Conservation (phyloP, 2,113 vertebrate genomes). For the Psettodes erumei region DNA sequence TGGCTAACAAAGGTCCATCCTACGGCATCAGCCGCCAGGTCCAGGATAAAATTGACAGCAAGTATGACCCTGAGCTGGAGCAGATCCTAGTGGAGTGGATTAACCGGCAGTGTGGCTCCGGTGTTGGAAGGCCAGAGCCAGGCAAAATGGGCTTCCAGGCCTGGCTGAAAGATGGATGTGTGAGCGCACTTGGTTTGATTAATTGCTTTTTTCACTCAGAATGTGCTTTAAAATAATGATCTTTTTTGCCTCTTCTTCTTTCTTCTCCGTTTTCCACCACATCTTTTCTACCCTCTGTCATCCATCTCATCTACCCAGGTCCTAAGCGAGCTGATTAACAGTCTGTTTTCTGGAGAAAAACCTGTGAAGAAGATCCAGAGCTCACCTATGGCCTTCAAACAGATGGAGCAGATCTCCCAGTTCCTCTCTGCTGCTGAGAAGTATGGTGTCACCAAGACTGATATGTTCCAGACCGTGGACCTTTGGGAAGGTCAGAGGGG, state of each 20-base stretch:
- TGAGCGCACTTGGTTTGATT: conserved; percentile 78
- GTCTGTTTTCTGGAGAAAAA: conserved; percentile 86
- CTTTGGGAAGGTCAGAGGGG: conserved; percentile 90
- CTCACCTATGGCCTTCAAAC: conserved; percentile 94
- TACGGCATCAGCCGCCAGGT: conserved; percentile 96
- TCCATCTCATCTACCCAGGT: conserved; percentile 80
- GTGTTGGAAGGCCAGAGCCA: conserved; percentile 86
- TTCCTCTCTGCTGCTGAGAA: conserved; percentile 93
- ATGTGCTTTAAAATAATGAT: too few species aligned
- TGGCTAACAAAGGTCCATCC: conserved; percentile 97
- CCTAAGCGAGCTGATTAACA: conserved; percentile 92
- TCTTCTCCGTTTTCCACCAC: background rate
- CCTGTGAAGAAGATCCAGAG: conserved; percentile 92
- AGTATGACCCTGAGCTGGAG: conserved; percentile 95
- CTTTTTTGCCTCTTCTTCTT: background rate
- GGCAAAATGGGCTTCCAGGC: conserved; percentile 94
- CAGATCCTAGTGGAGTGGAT: conserved; percentile 95
- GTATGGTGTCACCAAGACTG: conserved; percentile 93
- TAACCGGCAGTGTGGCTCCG: conserved; percentile 86
- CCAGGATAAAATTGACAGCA: conserved; percentile 96
- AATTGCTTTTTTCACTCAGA: background rate
- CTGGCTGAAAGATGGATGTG: conserved; percentile 96
- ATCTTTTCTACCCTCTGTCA: background rate
- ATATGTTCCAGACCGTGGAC: conserved; percentile 98
- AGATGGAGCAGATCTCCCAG: conserved; percentile 98